Percentiles rank a stretch among this genome's conserved stretches.
These are phyloP conservation scores for Tupaia chinensis DNA, from an alignment of 2,113 vertebrate species.

Conservation along the genomic window DNA sequence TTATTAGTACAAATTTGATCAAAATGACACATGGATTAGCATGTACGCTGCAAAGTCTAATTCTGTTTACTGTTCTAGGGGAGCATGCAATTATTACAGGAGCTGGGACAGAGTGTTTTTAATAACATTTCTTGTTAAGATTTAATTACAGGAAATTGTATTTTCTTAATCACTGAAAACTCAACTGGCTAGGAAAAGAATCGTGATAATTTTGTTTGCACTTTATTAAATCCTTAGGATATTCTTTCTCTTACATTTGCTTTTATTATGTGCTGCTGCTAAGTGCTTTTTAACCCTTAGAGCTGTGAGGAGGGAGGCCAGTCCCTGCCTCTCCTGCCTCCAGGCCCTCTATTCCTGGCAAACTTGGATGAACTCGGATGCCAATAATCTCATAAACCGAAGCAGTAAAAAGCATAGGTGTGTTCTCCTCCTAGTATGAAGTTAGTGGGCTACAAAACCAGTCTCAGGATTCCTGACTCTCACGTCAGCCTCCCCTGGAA, in stretches of 20 bases:
- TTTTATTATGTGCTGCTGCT: slow-evolving; percentile 86
- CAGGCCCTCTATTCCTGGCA: background rate
- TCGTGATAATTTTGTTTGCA: slow-evolving; percentile 89
- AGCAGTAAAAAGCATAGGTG: background rate
- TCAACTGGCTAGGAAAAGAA: slow-evolving; percentile 88
- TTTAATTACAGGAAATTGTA: slow-evolving; percentile 93
- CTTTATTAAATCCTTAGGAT: slow-evolving; percentile 92
- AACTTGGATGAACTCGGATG: background rate
- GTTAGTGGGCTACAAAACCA: background rate
- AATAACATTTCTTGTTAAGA: slow-evolving; percentile 93
- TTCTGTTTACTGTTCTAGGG: slow-evolving; percentile 91
- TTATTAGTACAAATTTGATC: slow-evolving; percentile 91
- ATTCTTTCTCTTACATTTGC: slow-evolving; percentile 87
- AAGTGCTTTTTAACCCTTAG: slow-evolving; percentile 87
- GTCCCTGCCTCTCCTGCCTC: background rate
- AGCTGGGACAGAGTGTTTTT: slow-evolving; percentile 90
- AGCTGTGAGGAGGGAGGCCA: slow-evolving; percentile 58
- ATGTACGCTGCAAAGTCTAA: slow-evolving; percentile 87
- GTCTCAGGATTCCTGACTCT: background rate
- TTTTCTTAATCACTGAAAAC: slow-evolving; percentile 93
- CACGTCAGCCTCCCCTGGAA: background rate
- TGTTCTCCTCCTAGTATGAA: background rate
- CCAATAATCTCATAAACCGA: background rate
- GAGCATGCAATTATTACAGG: slow-evolving; percentile 91
- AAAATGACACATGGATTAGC: slow-evolving; percentile 90